A percentile compares a stretch with the other conserved stretches of the same genome.
Evolutionary conservation across 2,888 invertebrate species (phyloP).

Genomic region (Rhingia campestris): DNA sequence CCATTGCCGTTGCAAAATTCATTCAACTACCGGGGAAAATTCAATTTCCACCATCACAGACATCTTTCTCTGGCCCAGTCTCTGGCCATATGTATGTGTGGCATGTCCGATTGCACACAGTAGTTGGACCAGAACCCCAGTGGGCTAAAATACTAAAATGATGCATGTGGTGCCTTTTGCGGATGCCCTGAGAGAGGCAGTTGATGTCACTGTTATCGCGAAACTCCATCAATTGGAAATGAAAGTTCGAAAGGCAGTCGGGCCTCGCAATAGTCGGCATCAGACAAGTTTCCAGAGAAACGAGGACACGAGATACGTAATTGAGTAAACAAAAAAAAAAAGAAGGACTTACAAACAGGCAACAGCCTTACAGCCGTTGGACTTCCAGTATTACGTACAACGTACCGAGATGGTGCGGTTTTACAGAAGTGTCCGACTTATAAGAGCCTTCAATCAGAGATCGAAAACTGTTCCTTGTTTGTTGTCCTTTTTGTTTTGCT

Average conservation of each 20-base stretch:
- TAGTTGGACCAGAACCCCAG: slow-evolving; percentile 24
- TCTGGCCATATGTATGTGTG: background rate
- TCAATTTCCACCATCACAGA: slow-evolving; percentile 56
- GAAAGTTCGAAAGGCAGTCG: slow-evolving; percentile 58
- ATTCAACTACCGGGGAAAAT: slow-evolving; percentile 32
- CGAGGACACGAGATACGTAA: slow-evolving; percentile 57
- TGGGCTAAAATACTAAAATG: slow-evolving; percentile 28
- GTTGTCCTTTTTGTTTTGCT: slow-evolving; percentile 37
- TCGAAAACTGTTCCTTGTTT: slow-evolving; percentile 44
- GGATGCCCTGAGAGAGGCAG: slow-evolving; percentile 7
- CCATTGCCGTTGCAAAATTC: slow-evolving; percentile 33
- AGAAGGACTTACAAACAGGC: background rate
- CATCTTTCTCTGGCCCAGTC: slow-evolving; percentile 11
- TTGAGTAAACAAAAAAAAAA: slow-evolving; percentile 43
- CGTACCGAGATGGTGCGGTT: background rate
- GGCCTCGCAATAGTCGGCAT: background rate
- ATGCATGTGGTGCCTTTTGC: slow-evolving; percentile 31
- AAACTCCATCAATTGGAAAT: slow-evolving; percentile 62
- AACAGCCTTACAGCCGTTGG: background rate
- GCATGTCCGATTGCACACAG: slow-evolving; percentile 19
- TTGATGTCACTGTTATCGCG: slow-evolving; percentile 40
- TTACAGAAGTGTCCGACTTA: slow-evolving; percentile 5
- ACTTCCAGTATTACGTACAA: slow-evolving; percentile 25
- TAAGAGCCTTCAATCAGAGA: slow-evolving; percentile 23
- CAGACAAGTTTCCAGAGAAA: slow-evolving; percentile 14